Conservation (phyloP, 1,140 invertebrate genomes). For the Medauroidea extradentata region DNA sequence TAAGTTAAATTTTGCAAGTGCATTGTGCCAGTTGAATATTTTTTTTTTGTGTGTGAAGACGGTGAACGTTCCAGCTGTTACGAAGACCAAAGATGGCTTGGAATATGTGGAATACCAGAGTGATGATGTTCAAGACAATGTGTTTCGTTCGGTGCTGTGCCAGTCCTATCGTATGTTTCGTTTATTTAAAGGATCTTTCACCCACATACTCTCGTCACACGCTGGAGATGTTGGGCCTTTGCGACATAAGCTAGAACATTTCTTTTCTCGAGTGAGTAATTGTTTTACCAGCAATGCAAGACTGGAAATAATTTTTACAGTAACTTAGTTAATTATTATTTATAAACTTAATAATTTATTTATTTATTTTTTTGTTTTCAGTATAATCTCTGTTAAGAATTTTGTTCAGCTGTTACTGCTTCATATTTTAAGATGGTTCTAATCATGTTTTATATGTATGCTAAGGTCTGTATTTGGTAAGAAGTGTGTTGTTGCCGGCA, state of each 20-base stretch:
- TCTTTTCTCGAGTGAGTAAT: conserved; percentile 57
- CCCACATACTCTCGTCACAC: conserved; percentile 49
- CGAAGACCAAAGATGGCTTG: conserved; percentile 61
- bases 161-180: conserved; percentile 73
- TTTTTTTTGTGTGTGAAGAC: conserved; percentile 49
- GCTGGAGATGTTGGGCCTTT: conserved; percentile 51
- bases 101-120: conserved; percentile 65
- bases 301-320: background rate
- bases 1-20: too few relatives aligned
- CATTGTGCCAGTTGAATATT: background rate
- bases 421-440: background rate
- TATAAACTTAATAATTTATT: background rate
- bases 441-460: background rate
- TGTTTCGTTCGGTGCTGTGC: conserved; percentile 66
- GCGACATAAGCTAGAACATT: conserved; percentile 58
- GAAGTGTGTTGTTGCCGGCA: too few relatives aligned
- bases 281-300: background rate
- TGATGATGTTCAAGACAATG: conserved; percentile 71
- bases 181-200: conserved; percentile 70
- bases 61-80: conserved; percentile 61
- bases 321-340: too few relatives aligned
- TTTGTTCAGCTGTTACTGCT: too few relatives aligned
- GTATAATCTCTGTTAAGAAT: too few relatives aligned
- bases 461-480: background rate
- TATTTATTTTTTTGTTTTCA: too few relatives aligned